Base-by-base conservation (phyloP, 2,113 vertebrate species). In the Tenebrosternarchus preto region DNA sequence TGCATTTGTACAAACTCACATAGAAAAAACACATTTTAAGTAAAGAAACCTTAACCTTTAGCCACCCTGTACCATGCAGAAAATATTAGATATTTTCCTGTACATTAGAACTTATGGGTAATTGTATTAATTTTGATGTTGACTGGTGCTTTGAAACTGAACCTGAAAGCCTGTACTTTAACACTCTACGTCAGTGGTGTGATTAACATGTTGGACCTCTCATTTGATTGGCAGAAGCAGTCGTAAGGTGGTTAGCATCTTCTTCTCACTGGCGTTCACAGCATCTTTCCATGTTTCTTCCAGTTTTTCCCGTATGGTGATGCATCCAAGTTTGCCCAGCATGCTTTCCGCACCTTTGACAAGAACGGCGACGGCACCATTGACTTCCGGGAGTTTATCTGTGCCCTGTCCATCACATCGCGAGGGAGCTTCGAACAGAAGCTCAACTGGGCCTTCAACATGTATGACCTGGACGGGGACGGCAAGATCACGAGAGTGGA, bases 341-440 rank as follows among this genome's bases (percentile, higher is more conserved):
- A 99, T 0, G 98, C 98, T 73, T 99, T 99, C 91, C 93, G 98
- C 69, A 99, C 98, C 94, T 99, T 99, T 1, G 97, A 99, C 93
- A 99, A 98, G 89, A 99, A 99, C 0, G 92, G 96, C 2, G 98
- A 99, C 0, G 98, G 98, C 82, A 99, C 98, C 89, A 99, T 99
- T 0, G 98, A 99, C 93, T 99, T 99, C 94, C 95, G 98, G 92
- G 98, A 99, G 95, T 99, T 99, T 90, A 99, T 99, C 91, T 99
- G 98, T 0, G 98, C 98, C 0, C 89, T 99, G 84, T 98, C 97
- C 90, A 99, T 99, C 92, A 99, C 98, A 80, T 99, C 98, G 39
- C 90, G 98, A 72, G 98, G 98, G 82, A 99, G 96, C 86, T 99
- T 99, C 31, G 98, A 99, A 93, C 98, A 99, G 92, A 99, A 99